phyloP scores from a whole-genome alignment of 2,888 invertebrate species.

The Corbicula japonica region DNA sequence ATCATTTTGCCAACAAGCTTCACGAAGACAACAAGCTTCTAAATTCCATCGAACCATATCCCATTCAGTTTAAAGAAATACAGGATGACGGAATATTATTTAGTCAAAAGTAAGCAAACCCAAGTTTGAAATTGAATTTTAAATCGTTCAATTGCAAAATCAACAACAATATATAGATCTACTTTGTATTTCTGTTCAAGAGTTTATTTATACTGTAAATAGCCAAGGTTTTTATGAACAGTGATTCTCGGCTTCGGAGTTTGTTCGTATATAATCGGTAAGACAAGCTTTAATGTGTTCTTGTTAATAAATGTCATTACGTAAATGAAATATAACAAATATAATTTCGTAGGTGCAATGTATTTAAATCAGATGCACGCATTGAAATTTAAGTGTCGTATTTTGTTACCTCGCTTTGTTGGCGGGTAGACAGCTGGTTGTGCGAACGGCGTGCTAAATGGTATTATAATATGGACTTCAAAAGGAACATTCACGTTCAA shows the following conservation, averaged over 20 bases:
- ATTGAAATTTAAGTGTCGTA: no score
- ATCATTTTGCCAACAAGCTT: conserved; percentile 53
- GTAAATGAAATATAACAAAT: no score
- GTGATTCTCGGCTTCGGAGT: background rate
- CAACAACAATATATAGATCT: background rate
- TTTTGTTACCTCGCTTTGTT: no score
- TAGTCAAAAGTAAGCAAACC: conserved; percentile 30
- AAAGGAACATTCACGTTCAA: no score
- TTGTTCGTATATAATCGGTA: background rate
- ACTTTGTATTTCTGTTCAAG: background rate
- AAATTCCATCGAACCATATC: conserved; percentile 32
- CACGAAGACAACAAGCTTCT: conserved; percentile 43
- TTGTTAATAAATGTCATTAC: no score
- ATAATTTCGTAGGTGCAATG: no score
- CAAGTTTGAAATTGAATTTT: background rate
- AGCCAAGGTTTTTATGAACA: background rate
- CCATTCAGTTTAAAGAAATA: conserved; percentile 47
- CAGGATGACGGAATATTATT: conserved; percentile 32
- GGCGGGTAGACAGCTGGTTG: no score
- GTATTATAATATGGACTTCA: no score
- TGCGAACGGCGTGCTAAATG: no score
- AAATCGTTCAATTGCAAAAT: background rate
- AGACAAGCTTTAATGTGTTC: background rate
- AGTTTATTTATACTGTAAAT: background rate
- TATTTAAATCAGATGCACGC: no score